Evolutionary conservation across 2,888 invertebrate genomes (phyloP).

Genomic region (Drosophila rellima): DNA sequence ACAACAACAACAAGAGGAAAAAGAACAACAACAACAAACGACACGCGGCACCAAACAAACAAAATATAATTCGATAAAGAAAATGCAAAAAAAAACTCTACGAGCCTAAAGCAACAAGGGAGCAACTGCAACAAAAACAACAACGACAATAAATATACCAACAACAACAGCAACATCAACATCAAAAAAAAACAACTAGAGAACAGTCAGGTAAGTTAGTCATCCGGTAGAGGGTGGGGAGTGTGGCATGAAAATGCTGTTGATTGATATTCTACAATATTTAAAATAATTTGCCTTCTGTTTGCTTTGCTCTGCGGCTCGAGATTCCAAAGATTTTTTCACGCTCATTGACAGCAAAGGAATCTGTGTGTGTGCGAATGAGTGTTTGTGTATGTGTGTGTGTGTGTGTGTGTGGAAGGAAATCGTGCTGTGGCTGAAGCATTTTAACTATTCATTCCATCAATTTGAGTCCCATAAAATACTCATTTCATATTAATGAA

Average conservation of each 20-base stretch:
- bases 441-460: slow-evolving; percentile 60
- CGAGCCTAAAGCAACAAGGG: slow-evolving; percentile 65
- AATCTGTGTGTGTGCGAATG: slow-evolving; percentile 4
- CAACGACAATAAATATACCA: slow-evolving; percentile 39
- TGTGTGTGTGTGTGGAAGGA: slow-evolving; percentile 21
- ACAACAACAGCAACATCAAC: slow-evolving; percentile 19
- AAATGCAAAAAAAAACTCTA: slow-evolving; percentile 50
- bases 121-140: slow-evolving; percentile 38
- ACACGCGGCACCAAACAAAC: slow-evolving; percentile 56
- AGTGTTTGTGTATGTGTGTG: not conserved
- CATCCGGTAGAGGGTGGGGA: not conserved
- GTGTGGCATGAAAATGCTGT: slow-evolving; percentile 31
- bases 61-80: slow-evolving; percentile 36
- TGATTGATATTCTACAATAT: slow-evolving; percentile 63
- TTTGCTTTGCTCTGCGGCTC: slow-evolving; percentile 21
- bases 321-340: slow-evolving; percentile 50
- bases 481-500: slow-evolving; percentile 55
- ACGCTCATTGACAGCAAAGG: slow-evolving; percentile 51
- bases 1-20: slow-evolving; percentile 15
- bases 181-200: slow-evolving; percentile 16
- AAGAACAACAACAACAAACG: slow-evolving; percentile 23
- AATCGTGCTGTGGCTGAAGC: slow-evolving; percentile 40
- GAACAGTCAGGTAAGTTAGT: slow-evolving; percentile 51
- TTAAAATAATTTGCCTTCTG: slow-evolving; percentile 47
- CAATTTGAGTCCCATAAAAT: slow-evolving; percentile 58